Evolutionary conservation across 2,888 invertebrate species (phyloP).

Genomic region (Branchinecta sandiegonensis): DNA sequence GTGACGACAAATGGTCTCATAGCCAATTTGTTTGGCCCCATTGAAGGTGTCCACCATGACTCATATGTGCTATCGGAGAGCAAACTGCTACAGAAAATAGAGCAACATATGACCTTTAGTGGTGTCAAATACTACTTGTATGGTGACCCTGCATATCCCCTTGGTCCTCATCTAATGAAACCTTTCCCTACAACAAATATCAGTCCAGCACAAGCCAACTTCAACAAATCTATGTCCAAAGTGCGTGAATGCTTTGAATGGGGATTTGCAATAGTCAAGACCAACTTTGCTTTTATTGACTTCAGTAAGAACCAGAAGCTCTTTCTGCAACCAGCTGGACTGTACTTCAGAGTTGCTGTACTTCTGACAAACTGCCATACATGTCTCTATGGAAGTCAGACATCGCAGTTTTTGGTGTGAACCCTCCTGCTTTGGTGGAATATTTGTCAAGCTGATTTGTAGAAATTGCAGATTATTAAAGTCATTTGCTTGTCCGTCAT

Average conservation of each 20-base stretch:
- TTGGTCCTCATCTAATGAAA: too few species aligned
- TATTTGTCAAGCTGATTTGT: too few species aligned
- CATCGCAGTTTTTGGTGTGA: conserved; percentile 5
- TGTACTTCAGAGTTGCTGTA: conserved; percentile 25
- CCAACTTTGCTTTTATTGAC: conserved; percentile 25
- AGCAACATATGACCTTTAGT: not conserved
- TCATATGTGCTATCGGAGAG: conserved; percentile 23
- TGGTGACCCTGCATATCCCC: too few species aligned
- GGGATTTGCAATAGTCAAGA: conserved; percentile 24
- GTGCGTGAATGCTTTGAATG: conserved; percentile 24
- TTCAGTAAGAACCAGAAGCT: conserved; percentile 26
- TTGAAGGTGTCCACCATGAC: conserved; percentile 24
- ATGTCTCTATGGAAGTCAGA: conserved; percentile 25
- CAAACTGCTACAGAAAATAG: conserved; percentile 15
- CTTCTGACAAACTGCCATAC: conserved; percentile 27
- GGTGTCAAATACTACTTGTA: conserved; percentile 20
- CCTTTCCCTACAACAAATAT: conserved; percentile 1
- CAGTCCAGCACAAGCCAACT: conserved; percentile 19
- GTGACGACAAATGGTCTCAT: conserved; percentile 23
- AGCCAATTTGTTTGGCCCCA: too few species aligned
- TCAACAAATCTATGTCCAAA: too few species aligned
- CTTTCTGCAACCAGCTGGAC: conserved; percentile 26
- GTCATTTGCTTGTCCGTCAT: too few species aligned
- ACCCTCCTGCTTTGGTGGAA: conserved; percentile 8
- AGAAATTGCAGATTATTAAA: too few species aligned